phyloP scores from a whole-genome alignment of 2,888 invertebrate species.

The Leucoptera coffeella region DNA sequence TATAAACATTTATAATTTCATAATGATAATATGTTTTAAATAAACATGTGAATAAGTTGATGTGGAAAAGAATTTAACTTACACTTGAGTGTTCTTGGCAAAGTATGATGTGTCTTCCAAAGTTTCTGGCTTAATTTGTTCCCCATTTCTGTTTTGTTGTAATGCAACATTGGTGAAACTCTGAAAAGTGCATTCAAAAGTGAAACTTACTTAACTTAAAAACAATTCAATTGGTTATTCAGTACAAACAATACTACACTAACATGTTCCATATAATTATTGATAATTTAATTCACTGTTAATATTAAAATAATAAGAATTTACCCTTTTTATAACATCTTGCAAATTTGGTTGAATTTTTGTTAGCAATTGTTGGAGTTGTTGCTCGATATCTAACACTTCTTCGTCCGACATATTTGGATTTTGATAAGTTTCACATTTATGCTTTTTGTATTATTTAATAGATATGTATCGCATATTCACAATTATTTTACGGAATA shows the following conservation, averaged over 20 bases:
- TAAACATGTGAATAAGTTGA: too few species aligned
- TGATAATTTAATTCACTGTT: too few species aligned
- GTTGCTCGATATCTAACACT: conserved; percentile 34
- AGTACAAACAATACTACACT: conserved; percentile 1
- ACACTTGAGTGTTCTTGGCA: conserved; percentile 54
- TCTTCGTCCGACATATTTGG: conserved; percentile 28
- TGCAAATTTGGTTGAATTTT: conserved; percentile 50
- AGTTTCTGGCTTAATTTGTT: conserved; percentile 30
- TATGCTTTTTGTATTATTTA: too few species aligned
- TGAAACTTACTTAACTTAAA: too few species aligned
- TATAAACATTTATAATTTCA: too few species aligned
- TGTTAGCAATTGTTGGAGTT: conserved; percentile 38
- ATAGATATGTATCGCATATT: too few species aligned
- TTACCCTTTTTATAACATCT: conserved; percentile 55
- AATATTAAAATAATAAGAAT: background rate
- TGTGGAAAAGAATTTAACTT: too few species aligned
- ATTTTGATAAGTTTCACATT: too few species aligned
- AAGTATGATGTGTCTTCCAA: conserved; percentile 49
- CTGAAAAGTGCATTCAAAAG: too few species aligned
- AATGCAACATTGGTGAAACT: conserved; percentile 55
- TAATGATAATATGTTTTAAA: too few species aligned
- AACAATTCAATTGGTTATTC: too few species aligned
- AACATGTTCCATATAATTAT: background rate
- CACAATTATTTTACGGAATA: too few species aligned
- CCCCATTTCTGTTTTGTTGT: conserved; percentile 41